Evolutionary conservation across 2,888 invertebrate species (phyloP), one percentile per base, ranked within the genome.

Genomic region (Troglohyphantes excavatus): DNA sequence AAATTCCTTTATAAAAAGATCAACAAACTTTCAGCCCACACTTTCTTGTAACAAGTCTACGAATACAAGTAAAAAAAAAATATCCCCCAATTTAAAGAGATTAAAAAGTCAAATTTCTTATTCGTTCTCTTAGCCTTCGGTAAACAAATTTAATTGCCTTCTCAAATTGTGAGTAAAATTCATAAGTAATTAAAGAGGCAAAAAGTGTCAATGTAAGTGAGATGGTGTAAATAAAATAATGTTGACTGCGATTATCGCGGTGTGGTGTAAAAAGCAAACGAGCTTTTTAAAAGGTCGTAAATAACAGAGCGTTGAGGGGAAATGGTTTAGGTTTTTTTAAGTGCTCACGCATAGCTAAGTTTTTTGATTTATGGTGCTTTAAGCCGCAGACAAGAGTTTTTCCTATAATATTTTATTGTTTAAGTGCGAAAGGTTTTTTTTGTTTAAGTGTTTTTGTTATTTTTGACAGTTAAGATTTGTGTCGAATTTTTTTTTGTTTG

Each of bases 241-340:
- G 19, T 17, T 65, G 27, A 11, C 53, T 7, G 46, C 33, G 26
- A 53, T 72, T 70, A 59, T 82, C 39, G 13, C 29, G 17, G 70
- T 39, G 29, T 21, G 19, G 53, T 53, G 21, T 29, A 33, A 43
- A 46, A 72, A 70, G 53, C 23, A 82, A 82, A 72, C 33, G 43
- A 82, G 70, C 82, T 70, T 70, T 72, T 72, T 72, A 70, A 23
- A 67, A 61, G 82, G 29, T 61, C 82, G 61, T 82, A 82, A 82
- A 82, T 82, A 70, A 82, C 39, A 29, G 39, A 26, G 5, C 6
- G 46, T 46, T 43, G 53, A 68, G 46, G n/a, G n/a, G 68, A 43
- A 43, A 19, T 68, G n/a, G n/a, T 65, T 81, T 23, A 27, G n/a
- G n/a, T 70, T 61, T 59, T 70, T 65, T 63, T 21, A 53, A 17